Percentiles rank a stretch among this genome's conserved stretches.
These are phyloP conservation scores for Lepus europaeus DNA, from an alignment of 2,113 vertebrate species.

Conservation along the genomic window DNA sequence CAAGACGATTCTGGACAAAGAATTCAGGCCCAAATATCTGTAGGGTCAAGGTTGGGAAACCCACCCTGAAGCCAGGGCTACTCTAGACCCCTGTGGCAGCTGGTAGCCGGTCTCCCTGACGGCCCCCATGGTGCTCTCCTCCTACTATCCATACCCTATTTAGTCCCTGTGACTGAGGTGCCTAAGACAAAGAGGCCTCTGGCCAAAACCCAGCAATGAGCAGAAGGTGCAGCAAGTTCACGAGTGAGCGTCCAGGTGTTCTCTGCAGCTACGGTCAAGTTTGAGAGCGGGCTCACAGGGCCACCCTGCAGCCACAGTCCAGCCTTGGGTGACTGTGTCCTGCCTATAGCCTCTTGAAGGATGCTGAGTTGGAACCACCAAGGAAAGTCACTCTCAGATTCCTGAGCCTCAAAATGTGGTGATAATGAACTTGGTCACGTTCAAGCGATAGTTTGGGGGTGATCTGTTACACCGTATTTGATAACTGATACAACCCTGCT, in stretches of 20 bases:
- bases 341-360: not conserved
- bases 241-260: not conserved
- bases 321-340: not conserved
- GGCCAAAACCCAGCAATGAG: not conserved
- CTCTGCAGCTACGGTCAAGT: not conserved
- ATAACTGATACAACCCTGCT: not conserved
- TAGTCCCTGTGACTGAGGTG: not conserved
- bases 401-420: not conserved
- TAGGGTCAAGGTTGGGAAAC: not conserved
- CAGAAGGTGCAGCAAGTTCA: not conserved
- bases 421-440: not conserved
- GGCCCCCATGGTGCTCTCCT: not conserved
- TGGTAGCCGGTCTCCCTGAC: not conserved
- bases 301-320: not conserved
- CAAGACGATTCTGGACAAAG: not conserved
- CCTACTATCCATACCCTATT: not conserved
- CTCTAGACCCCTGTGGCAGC: not conserved
- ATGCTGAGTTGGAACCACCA: not conserved
- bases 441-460: not conserved
- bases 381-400: not conserved
- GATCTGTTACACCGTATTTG: slow-evolving; percentile 13
- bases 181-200: not conserved
- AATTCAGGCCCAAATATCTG: not conserved
- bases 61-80: not conserved
- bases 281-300: too few relatives aligned